Evolutionary conservation across 2,888 invertebrate genomes (phyloP), one percentile per base, ranked within the genome.

Genomic region (Hartigia nigra): DNA sequence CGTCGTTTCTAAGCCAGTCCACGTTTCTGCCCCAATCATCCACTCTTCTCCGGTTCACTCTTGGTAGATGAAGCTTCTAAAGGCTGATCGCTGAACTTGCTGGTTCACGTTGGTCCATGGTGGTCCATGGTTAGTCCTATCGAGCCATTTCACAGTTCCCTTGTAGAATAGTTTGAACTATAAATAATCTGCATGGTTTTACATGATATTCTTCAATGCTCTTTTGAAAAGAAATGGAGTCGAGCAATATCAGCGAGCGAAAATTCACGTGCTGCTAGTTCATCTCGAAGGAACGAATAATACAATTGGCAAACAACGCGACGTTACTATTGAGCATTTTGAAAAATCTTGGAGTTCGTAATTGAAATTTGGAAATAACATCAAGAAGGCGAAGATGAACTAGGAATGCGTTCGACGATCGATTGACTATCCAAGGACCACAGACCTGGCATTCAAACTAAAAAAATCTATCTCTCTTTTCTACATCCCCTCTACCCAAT

Each of bases 1-100:
- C 88, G 70, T 94, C 92, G 39, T 55, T 55, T 14, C 39, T 55
- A 79, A 93, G 93, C 79, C 93, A 90, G 92, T 93, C 92, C 78
- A 93, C 92, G 32, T 93, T 92, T 31, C 39, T 55, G 72, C 72
- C 4, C 88, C 86, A 83, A 81, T 80, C 76, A 74, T 70, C 77
- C 37, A 34, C 72, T 31, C 39, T 55, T 31, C 72, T 35, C 76
- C 76, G 39, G 78, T 70, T 37, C 78, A 79, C 70, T 36, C 76
- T 37, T 79, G 78, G 78, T 79, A 79, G 76, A 75, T 35, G 81
- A 80, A 82, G 74, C 39, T 76, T 70, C 74, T 35, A 36, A 34
- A 70, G 81, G 82, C 82, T 77, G 39, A 55, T 82, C 80, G 79
- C 76, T 76, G 80, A 82, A 84, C 81, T 76, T 83, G 80, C 82